Evolutionary conservation across 2,797 vertebrate genomes (phyloP).

Genomic region (Myotis pilosus): DNA sequence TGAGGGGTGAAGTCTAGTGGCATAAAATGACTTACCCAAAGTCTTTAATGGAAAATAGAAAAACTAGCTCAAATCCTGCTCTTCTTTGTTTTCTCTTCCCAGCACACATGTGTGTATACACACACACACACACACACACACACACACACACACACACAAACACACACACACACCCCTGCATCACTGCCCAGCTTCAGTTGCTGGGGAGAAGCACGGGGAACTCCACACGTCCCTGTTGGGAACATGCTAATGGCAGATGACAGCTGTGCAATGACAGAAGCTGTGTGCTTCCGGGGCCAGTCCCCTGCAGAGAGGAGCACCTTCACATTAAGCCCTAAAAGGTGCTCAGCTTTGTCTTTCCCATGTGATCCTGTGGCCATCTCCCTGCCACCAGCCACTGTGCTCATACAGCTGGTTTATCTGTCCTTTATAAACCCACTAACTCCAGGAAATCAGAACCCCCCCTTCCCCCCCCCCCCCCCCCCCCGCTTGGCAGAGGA

Average conservation of each 20-base stretch:
- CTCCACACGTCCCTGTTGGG: conserved; percentile 27
- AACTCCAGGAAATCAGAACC: conserved; percentile 1
- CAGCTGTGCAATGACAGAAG: conserved; percentile 63
- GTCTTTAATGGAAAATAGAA: not conserved
- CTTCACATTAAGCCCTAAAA: conserved; percentile 34
- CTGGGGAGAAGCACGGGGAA: conserved; percentile 9
- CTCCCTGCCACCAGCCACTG: not conserved
- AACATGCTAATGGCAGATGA: conserved; percentile 36
- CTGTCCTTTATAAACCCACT: not conserved
- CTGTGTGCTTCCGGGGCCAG: not conserved
- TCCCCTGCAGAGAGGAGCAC: not conserved
- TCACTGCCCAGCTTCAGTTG: not conserved
- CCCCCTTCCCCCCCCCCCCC: no score
- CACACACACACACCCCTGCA: not conserved
- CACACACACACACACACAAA: not conserved
- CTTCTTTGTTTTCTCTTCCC: not conserved
- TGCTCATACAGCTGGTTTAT: conserved; percentile 5
- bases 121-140: no score
- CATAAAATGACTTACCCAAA: not conserved
- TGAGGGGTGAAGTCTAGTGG: not conserved
- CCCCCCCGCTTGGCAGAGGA: no score
- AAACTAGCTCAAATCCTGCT: not conserved
- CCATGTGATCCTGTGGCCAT: not conserved
- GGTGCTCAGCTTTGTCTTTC: not conserved
- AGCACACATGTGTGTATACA: rapidly evolving